Base-by-base conservation (phyloP, 2,888 invertebrate genomes). In the Tenthredo amoena region DNA sequence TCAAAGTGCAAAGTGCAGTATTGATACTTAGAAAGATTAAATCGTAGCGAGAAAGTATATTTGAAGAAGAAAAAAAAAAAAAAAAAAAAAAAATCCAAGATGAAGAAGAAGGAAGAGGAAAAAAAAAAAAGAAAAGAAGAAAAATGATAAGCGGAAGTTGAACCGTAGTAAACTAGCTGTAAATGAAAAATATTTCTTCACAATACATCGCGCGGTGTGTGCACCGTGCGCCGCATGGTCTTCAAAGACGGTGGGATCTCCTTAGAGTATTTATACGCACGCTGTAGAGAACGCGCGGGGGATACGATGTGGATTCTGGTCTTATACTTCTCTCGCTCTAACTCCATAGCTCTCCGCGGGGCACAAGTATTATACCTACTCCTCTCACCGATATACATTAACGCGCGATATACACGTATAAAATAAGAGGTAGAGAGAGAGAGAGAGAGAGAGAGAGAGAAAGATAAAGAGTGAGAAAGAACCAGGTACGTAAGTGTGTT, bases 211-310 rank as follows among this genome's bases (percentile, higher is more conserved):
- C 68, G 34, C 12, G 21, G n/a, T 21, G 58, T 47, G 68, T 12
- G 37, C 34, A 71, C 12, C 71, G 71, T 3, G 15, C 37, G 34
- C 72, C 72, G 72, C 72, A 37, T 72, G 72, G 37, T 72, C 72
- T 72, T 62, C 62, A 62, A 62, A 62, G 62, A 62, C 55, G 12
- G 62, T 62, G 72, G 72, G 72, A 50, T 55, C 26, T 76, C 76
- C 76, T 50, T 34, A 71, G 43, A 76, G 76, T 76, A 76, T 76
- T 76, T 76, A 76, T 76, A 76, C 76, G 47, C 76, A 47, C 76
- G 72, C 72, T 37, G 68, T 31, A 15, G 26, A 47, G 15, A 6
- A n/a, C 18, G 50, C 4, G 55, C 68, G 68, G 76, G 76, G 21
- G 47, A 47, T 43, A 55, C 77, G 55, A 10, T 34, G 77, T 55